A percentile compares a stretch with the other conserved stretches of the same genome.
Evolutionary conservation across 2,888 invertebrate genomes (phyloP).

Genomic region (Eudemis profundana): DNA sequence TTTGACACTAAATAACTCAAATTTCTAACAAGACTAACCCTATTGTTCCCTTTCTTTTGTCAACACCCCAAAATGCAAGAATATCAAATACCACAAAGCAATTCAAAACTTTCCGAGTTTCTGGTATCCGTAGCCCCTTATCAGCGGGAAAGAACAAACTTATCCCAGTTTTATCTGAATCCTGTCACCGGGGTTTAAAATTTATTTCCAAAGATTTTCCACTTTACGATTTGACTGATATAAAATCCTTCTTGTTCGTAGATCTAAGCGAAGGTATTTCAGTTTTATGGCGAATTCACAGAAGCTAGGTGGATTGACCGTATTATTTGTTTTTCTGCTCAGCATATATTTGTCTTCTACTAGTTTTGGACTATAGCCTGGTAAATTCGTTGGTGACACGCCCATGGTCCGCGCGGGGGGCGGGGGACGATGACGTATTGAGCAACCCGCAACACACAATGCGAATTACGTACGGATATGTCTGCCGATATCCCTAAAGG

Average conservation of each 20-base stretch:
- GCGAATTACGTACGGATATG: too few species aligned
- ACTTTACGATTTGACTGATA: conserved; percentile 8
- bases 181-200: conserved; percentile 17
- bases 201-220: conserved; percentile 23
- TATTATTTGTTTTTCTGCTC: too few species aligned
- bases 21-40: too few species aligned
- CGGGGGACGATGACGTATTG: too few species aligned
- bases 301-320: not conserved
- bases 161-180: conserved; percentile 26
- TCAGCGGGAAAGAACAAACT: conserved; percentile 9
- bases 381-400: too few species aligned
- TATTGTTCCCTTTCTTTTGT: not conserved
- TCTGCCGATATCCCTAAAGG: too few species aligned
- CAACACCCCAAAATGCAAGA: not conserved
- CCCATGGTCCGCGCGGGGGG: too few species aligned
- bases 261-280: not conserved
- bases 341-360: too few species aligned
- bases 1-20: too few species aligned
- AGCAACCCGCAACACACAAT: too few species aligned
- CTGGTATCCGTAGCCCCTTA: conserved; percentile 27
- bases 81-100: conserved; percentile 11
- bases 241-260: not conserved
- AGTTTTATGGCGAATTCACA: not conserved
- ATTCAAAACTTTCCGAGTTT: conserved; percentile 2
- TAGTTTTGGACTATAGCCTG: too few species aligned